A percentile compares a stretch with the other conserved stretches of the same genome.
phyloP scores from a whole-genome alignment of 2,797 vertebrate species.

The Aldrovandia affinis region DNA sequence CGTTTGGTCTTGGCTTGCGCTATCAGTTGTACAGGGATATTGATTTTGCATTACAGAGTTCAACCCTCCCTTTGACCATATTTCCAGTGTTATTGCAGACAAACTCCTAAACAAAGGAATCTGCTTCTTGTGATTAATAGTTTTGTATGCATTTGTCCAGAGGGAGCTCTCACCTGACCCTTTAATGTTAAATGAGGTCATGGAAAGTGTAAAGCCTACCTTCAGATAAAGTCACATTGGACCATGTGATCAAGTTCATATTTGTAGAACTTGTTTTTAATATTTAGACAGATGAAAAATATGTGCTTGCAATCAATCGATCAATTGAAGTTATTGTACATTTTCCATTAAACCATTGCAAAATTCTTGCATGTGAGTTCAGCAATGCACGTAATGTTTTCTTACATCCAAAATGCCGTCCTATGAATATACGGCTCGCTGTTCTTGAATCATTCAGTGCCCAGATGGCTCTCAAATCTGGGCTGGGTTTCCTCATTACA shows the following conservation, averaged over 20 bases:
- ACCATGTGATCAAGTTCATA: not conserved
- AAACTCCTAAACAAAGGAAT: not conserved
- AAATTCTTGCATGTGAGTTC: conserved; percentile 2
- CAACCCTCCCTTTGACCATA: not conserved
- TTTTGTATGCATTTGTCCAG: not conserved
- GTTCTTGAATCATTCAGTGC: conserved; percentile 32
- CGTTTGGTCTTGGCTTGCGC: not conserved
- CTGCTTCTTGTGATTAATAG: not conserved
- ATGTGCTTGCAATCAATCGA: not conserved
- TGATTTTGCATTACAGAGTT: conserved; percentile 8
- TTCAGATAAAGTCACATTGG: not conserved
- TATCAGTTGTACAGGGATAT: not conserved
- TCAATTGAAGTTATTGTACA: not conserved
- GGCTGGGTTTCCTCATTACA: conserved; percentile 19
- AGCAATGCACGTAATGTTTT: not conserved
- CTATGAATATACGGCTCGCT: conserved; percentile 1
- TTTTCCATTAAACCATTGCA: not conserved
- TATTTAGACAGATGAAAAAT: not conserved
- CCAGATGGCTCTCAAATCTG: conserved; percentile 32
- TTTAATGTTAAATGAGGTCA: not conserved
- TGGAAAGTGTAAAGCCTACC: not conserved
- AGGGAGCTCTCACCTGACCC: not conserved
- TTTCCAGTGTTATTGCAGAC: not conserved
- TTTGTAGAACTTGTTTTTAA: not conserved
- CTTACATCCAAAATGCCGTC: not conserved